Evolutionary conservation across 2,888 invertebrate genomes (phyloP), one percentile per base, ranked within the genome.

Genomic region (Panzeria rudis): DNA sequence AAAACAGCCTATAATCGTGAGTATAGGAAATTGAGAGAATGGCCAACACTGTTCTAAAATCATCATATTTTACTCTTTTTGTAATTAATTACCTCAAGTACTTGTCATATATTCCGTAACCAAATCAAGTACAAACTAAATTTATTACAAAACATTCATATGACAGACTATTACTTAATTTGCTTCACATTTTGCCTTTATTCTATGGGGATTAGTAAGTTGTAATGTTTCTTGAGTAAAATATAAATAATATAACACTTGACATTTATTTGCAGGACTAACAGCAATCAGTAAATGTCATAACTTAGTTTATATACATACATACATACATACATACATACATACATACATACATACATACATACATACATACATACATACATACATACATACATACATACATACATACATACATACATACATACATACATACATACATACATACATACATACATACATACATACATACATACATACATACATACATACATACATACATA

Each of bases 221-320:
- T 20, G 11, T 23, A 52, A 52, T 5, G 23, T 52, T 52, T 23
- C 25, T 52, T 11, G 3, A 25, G 11, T 52, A 25, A 52, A 52
- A 25, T 52, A 2, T 25, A 13, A 52, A 38, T 38, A 38, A 38
- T 47, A 17, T 47, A 47, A 32, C 15, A 59, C 59, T 23, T 29
- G 72, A 61, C 32, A 59, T 59, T 71, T 56, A 13, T 72, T 32
- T 44, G 4, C 44, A 29, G 44, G 59, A 29, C 56, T 29, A 15
- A 44, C 7, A n/a, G 50, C 29, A 54, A 38, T 54, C 64, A 20
- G 62, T 62, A 75, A 75, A 50, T 52, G 73, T 62, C 73, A 52
- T 75, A 38, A 52, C 62, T 38, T 52, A 35, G 25, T 54, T 56
- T 56, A 29, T 15, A 32, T 17, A 29, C 15, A 2, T 32, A 32